Percentiles rank a stretch among this genome's conserved stretches.
These are phyloP conservation scores for Lagria hirta DNA, from an alignment of 2,888 invertebrate species.

Conservation along the genomic window DNA sequence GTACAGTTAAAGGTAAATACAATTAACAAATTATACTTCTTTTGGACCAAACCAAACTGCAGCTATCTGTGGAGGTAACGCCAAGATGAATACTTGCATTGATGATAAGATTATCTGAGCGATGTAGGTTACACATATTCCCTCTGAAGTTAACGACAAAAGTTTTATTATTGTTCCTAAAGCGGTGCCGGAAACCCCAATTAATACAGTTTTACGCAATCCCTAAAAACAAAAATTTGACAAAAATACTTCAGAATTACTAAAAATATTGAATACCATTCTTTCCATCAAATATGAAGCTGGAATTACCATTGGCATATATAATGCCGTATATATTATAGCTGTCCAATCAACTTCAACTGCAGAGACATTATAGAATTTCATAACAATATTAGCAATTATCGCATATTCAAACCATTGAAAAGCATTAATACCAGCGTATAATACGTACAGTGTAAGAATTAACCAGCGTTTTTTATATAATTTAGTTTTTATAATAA, in stretches of 20 bases:
- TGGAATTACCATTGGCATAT: constrained; percentile 94
- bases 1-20: constrained; percentile 8
- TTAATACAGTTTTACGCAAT: constrained; percentile 74
- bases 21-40: constrained; percentile 63
- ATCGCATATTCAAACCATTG: constrained; percentile 97
- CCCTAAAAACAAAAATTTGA: constrained; percentile 61
- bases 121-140: constrained; percentile 81
- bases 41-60: constrained; percentile 96
- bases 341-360: constrained; percentile 90
- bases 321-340: constrained; percentile 93
- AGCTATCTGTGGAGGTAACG: constrained; percentile 85
- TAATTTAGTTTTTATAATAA: constrained; percentile 55
- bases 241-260: no score
- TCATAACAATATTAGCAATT: constrained; percentile 77
- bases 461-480: constrained; percentile 80
- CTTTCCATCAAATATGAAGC: constrained; percentile 92
- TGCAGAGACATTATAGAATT: constrained; percentile 71
- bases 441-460: constrained; percentile 77
- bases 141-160: constrained; percentile 75
- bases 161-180: constrained; percentile 88
- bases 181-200: constrained; percentile 81
- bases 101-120: constrained; percentile 83
- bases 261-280: constrained; percentile 71
- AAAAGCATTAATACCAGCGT: constrained; percentile 87
- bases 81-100: constrained; percentile 90